Evolutionary conservation across 2,888 invertebrate species (phyloP), one percentile per base, ranked within the genome.

Genomic region (Sycophila texana): DNA sequence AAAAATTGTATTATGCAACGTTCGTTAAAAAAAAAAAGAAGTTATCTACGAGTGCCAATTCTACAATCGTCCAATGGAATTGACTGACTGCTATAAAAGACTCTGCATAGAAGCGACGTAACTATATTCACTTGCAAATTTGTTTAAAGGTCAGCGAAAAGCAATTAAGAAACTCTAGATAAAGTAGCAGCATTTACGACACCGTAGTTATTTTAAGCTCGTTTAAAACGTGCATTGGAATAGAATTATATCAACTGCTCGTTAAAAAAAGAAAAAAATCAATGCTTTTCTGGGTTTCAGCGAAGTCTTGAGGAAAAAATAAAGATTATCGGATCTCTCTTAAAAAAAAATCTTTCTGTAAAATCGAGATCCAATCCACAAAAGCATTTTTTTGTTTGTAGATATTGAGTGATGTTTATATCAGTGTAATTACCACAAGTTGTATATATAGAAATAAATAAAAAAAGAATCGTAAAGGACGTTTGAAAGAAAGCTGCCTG

Each of bases 21-120:
- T 66, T 26, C 26, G 58, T 67, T 51, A n/a, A 67, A 22, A 66
- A 66, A 66, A 66, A 26, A 47, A 39, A 39, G 39, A 39, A 39
- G 39, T 22, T 49, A 5, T 60, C n/a, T 47, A 10, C n/a, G 55
- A 49, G 67, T 14, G 60, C 60, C 47, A 30, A 67, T 72, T 61
- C 63, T 58, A 55, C 14, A 7, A 74, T 76, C 39, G 61, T 61
- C 53, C 30, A 65, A 60, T 67, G 67, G 67, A 77, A 58, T 79
- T 70, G 75, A 79, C 79, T 79, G 79, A 79, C 79, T 75, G 72
- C 51, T 79, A 79, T 79, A 80, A 68, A 63, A 80, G 80, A 77
- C 80, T 80, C 80, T 80, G 80, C 80, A 77, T 76, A 77, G 20
- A 68, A 65, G 72, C 74, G 61, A 79, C 47, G 55, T 67, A 72